Percentiles rank a stretch among this genome's conserved stretches.
Conservation (phyloP, 1,140 invertebrate genomes). For the Papilio aristodemus region DNA sequence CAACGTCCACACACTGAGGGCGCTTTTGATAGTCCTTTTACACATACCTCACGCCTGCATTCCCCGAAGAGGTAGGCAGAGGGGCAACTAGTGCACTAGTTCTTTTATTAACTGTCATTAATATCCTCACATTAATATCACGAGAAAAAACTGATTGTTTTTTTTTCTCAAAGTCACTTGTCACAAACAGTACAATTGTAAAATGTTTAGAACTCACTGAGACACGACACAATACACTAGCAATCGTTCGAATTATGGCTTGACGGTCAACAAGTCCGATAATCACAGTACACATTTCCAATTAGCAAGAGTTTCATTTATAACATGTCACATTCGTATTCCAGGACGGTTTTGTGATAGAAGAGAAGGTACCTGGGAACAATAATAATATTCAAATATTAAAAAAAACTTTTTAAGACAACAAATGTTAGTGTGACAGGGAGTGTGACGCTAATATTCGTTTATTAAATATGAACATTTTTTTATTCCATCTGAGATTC, state of each 20-base stretch:
- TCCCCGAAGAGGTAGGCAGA: no score
- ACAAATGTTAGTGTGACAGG: no score
- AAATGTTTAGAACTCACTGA: neutral
- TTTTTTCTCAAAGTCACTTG: conserved; percentile 35
- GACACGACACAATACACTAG: neutral
- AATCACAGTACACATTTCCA: neutral
- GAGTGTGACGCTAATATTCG: no score
- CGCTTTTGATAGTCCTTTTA: conserved; percentile 34
- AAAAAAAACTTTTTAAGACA: no score
- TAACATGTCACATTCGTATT: conserved; percentile 83
- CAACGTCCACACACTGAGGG: neutral
- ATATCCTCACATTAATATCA: conserved; percentile 69
- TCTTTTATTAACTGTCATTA: no score
- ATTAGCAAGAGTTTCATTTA: conserved; percentile 38
- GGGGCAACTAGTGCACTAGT: no score
- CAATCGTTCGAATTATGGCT: neutral
- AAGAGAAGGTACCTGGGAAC: conserved; percentile 94
- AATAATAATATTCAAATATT: no score
- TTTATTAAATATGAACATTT: no score
- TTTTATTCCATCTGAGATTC: no score
- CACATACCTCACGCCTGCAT: no score
- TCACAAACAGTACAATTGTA: neutral
- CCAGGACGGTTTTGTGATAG: conserved; percentile 95
- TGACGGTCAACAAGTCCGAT: neutral
- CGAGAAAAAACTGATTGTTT: conserved; percentile 53